Evolutionary conservation across 2,888 invertebrate species (phyloP), one percentile per base, ranked within the genome.

Genomic region (Cylindroiulus punctatus): DNA sequence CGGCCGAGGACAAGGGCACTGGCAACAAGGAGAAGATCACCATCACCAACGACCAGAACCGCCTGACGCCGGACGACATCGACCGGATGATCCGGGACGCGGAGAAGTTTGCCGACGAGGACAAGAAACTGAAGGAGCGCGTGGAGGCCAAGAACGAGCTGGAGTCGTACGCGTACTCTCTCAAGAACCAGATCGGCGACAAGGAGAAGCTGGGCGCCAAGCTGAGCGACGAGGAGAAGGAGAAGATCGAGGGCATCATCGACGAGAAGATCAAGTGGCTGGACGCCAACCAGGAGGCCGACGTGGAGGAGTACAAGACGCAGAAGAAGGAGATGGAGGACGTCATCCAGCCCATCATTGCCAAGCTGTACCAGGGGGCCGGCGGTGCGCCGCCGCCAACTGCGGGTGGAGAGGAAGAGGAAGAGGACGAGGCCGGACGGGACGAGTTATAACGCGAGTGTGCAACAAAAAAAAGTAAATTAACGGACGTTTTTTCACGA

Each of bases 21-120:
- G 99, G 99, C 87, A 98, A 98, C 93, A 95, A 98, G 90, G 98
- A 99, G 91, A 98, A 99, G 93, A 99, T 99, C 90, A 97, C 98
- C 88, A 99, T 99, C 91, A 98, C 98, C 89, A 99, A 99, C 90
- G 99, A 99, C 90, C 98, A 98, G 91, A 98, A 98, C 92, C 93
- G 98, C 88, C 92, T 99, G 88, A 97, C 98, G 19, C 98, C 98
- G 5, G 99, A 99, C 89, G 99, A 99, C 90, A 99, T 99, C 89
- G 98, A 99, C 90, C 94, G 98, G 88, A 99, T 99, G 99, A 98
- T 99, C 91, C 96, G 96, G 88, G 99, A 99, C 90, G 98, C 99
- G 0, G 99, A 99, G 92, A 97, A 97, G 91, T 99, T 98, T 92
- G 98, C 98, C 26, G 99, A 99, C 90, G 99, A 99, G 89, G 99